A percentile compares a stretch with the other conserved stretches of the same genome.
Evolutionary conservation across 1,140 invertebrate genomes (phyloP).

Genomic region (Teleopsis dalmanni): DNA sequence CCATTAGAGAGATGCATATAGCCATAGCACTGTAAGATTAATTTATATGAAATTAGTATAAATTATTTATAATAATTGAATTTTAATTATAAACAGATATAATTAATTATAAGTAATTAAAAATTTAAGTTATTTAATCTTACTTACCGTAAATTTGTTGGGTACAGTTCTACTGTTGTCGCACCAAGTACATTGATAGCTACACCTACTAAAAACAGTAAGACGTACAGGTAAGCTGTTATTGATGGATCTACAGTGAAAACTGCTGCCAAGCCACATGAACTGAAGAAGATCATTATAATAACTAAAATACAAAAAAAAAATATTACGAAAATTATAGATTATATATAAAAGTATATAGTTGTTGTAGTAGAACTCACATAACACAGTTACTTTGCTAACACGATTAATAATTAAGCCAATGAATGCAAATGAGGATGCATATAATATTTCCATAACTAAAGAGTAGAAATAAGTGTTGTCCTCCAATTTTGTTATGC

Average conservation of each 20-base stretch:
- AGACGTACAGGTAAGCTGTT: slow-evolving; percentile 16
- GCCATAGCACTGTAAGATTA: slow-evolving; percentile 25
- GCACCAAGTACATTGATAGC: slow-evolving; percentile 26
- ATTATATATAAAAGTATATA: too few relatives aligned
- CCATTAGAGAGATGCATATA: slow-evolving; percentile 31
- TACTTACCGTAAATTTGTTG: slow-evolving; percentile 27
- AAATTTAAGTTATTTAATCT: background rate
- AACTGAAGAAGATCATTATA: slow-evolving; percentile 8
- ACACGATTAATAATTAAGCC: slow-evolving; percentile 14
- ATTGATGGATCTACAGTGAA: slow-evolving; percentile 13
- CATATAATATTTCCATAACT: slow-evolving; percentile 18
- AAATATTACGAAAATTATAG: slow-evolving; percentile 1
- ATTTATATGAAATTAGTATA: background rate
- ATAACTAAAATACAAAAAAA: slow-evolving; percentile 11
- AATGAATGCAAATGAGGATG: slow-evolving; percentile 15
- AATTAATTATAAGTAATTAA: background rate
- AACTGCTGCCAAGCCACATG: slow-evolving; percentile 13
- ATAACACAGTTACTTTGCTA: slow-evolving; percentile 15
- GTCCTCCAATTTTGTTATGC: slow-evolving; percentile 14
- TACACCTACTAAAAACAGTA: slow-evolving; percentile 21
- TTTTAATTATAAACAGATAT: background rate
- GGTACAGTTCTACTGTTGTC: slow-evolving; percentile 31
- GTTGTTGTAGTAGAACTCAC: slow-evolving; percentile 9
- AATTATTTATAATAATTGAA: background rate
- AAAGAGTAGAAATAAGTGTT: slow-evolving; percentile 16